Evolutionary conservation across 92 coral and sea anemone species (phyloP), one percentile per base, ranked within the genome.

Genomic region (Porites evermanni): DNA sequence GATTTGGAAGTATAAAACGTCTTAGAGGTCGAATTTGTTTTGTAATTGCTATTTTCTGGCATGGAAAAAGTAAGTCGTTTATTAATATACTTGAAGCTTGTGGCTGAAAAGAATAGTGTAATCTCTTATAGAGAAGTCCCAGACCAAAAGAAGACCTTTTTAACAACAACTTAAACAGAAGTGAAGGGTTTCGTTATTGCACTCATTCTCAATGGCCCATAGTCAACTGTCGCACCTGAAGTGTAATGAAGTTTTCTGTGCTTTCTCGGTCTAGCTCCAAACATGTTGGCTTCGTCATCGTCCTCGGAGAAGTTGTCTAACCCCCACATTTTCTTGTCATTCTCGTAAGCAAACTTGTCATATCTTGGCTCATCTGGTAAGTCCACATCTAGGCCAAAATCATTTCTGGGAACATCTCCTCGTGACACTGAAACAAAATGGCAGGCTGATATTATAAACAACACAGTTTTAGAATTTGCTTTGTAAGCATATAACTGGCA

Each of bases 261-360:
- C 52, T 74, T 83, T 65, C 80, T 83, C 2, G 68, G 61, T 8
- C 29, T 17, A 11, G 65, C 4, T 24, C 80, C 29, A 14, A 51
- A 2, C 20, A 64, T 75, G 19, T 75, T 79, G 44, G 24, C 79
- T 13, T 26, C 80, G 52, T 83, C 79, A 14, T 83, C 73, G 29
- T 74, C 87, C 6, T 7, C 10, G 13, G 13, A 51, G 29, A 19
- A 51, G 24, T 83, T 73, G 24, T 83, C 87, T 59, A 83, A 10
- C 14, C 80, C 87, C 80, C 80, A 83, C 64, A 53, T 47, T 65
- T 83, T 74, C 87, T 74, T 83, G 79, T 83, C 80, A 64, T 73
- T 73, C 67, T 83, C 87, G 52, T 61, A 74, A 9, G 80, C 87
- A 53, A 83, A 83, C 72, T 83, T 83, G 87, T 83, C 80, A 26